Base-by-base conservation (phyloP, 2,113 vertebrate species). In the Indri indri region DNA sequence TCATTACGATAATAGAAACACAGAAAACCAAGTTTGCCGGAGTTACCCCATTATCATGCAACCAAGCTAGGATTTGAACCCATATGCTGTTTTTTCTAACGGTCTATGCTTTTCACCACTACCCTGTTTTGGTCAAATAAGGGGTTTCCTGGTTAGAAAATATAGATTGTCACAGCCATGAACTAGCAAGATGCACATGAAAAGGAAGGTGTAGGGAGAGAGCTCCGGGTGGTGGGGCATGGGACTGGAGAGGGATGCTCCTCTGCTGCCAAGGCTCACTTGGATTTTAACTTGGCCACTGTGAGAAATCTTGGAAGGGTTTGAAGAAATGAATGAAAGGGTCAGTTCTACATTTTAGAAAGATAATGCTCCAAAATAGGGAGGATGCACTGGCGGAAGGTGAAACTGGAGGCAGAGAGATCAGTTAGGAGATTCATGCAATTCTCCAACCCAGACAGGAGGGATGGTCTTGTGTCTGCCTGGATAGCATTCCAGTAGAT, bases 161-260 rank as follows among this genome's bases (percentile, higher is more conserved):
- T 14, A 42, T 25, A 18, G 13, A 2, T 0, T 20, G 11, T 42
- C 52, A 6, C 4, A 34, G 42, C 7, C 14, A 40, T 18, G 14
- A 59, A 47, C 8, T 57, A 84, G 22, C 1, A 27, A 83, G 40
- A 30, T 32, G 34, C 45, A 37, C 13, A 1, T 30, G 10, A 82
- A 20, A 6, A 8, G 16, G 0, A 9, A n/a, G 17, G 30, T 12
- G 0, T 74, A 3, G 25, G 37, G 18, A 32, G 13, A 65, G 34
- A 50, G 45, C 12, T 68, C 32, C 2, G 1, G 7, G 23, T 13
- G n/a, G 6, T 0, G 11, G 79, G 76, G 10, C 10, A 23, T 32
- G 71, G 68, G 68, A 20, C 2, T 65, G 32, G 50, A 40, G 23
- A 45, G 1, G 1, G 0, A 22, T 12, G 0, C 8, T 45, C 18